Conservation (phyloP, 1,140 invertebrate species). For the Lordiphosa mommai region DNA sequence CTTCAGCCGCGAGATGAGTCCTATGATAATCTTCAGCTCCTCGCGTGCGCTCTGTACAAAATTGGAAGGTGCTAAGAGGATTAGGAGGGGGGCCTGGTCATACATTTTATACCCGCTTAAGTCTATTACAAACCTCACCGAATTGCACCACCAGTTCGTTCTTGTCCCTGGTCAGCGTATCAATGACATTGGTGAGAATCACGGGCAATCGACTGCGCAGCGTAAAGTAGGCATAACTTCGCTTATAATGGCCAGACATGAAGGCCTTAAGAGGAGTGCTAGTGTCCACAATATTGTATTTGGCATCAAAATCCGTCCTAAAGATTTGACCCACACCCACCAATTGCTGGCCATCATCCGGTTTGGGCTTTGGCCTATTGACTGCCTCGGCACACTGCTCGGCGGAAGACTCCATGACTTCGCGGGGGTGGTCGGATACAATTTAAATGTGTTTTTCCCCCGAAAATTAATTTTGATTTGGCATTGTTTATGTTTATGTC, state of each 20-base stretch:
- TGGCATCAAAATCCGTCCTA: constrained; percentile 61
- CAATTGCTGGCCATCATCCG: background rate
- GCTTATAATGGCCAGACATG: constrained; percentile 61
- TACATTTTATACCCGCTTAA: background rate
- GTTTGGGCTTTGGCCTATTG: background rate
- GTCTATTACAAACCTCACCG: constrained; percentile 83
- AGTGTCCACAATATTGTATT: constrained; percentile 72
- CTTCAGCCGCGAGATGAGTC: constrained; percentile 90
- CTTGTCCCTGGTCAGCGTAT: constrained; percentile 88
- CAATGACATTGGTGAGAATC: constrained; percentile 94
- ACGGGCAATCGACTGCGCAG: constrained; percentile 93
- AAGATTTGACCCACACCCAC: constrained; percentile 20
- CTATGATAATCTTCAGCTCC: constrained; percentile 89
- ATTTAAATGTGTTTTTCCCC: too few relatives aligned
- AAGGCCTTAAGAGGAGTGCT: constrained; percentile 48
- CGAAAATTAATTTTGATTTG: background rate
- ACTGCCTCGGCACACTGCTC: too few relatives aligned
- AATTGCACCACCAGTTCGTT: constrained; percentile 84
- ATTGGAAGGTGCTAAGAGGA: constrained; percentile 21
- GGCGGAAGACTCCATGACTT: too few relatives aligned
- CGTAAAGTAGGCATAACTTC: constrained; percentile 92
- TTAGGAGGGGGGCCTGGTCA: background rate
- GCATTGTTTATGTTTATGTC: too few relatives aligned
- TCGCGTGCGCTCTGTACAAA: constrained; percentile 81
- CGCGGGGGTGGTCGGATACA: too few relatives aligned